Base-by-base conservation (phyloP, 2,888 invertebrate genomes). In the Cephus rjabovi region DNA sequence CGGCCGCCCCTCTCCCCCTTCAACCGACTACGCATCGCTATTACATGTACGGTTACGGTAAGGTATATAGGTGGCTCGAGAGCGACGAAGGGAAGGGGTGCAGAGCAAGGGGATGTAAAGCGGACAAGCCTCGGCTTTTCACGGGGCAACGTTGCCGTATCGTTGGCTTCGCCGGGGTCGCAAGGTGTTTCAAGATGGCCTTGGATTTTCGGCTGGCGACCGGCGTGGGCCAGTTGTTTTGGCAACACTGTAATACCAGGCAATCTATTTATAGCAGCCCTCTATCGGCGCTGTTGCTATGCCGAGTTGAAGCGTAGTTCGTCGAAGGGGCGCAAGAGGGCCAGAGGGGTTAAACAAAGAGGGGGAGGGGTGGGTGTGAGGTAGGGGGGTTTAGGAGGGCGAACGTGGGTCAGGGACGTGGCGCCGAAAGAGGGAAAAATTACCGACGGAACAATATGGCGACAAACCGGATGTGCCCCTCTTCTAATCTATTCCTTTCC, bases 201-300 rank as follows among this genome's bases (percentile, higher is more conserved):
- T 88, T 87, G 86, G 79, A 83, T 75, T 75, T 76, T 79, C 37
- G 80, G 80, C 82, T 82, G 79, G 76, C 80, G 75, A 56, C 75
- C 76, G 80, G 69, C 74, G 79, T 78, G 87, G 87, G 89, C 88
- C 87, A 87, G 86, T 85, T 77, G 83, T 86, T 86, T 87, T 87
- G 89, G 89, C 89, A 89, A 89, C 90, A 78, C 84, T 86, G 89
- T 83, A 85, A 81, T 82, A 82, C 82, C 69, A 83, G 78, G 79
- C 79, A 81, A 84, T 89, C 89, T 89, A 89, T 90, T 89, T 89
- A 87, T 90, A 89, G 89, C 76, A 81, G 83, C 80, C 81, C 83
- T 83, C 85, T 85, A 87, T 87, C 83, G 83, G 81, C 81, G 88
- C 86, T 89, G 89, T 89, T 89, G 89, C 89, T 89, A 90, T 89